phyloP scores from a whole-genome alignment of 1,140 invertebrate species.

The Drosophila melanica region DNA sequence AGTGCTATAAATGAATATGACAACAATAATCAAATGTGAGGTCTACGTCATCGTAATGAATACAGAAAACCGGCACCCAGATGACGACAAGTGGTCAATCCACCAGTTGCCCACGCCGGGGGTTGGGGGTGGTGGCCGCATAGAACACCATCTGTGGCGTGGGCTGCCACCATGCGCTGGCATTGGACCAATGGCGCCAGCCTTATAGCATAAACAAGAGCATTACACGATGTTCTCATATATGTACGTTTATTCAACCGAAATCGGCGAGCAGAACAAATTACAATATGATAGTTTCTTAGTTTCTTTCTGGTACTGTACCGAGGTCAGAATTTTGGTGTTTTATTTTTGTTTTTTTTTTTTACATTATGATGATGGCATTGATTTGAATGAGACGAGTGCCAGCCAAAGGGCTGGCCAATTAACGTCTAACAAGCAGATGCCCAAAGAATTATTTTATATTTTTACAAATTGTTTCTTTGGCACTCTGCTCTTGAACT shows the following conservation, averaged over 20 bases:
- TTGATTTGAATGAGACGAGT: conserved; percentile 53
- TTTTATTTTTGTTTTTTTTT: background rate
- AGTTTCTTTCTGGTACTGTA: conserved; percentile 21
- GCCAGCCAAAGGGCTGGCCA: conserved; percentile 52
- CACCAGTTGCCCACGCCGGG: conserved; percentile 15
- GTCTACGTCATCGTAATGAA: conserved; percentile 34
- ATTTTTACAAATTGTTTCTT: conserved; percentile 32
- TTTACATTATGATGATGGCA: conserved; percentile 23
- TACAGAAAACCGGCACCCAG: conserved; percentile 46
- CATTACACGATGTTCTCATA: conserved; percentile 25
- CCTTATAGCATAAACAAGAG: conserved; percentile 65
- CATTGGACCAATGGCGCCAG: conserved; percentile 55
- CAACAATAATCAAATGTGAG: conserved; percentile 44
- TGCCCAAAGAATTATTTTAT: conserved; percentile 17
- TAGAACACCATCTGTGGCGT: conserved; percentile 61
- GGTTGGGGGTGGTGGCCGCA: conserved; percentile 19
- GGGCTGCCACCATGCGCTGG: conserved; percentile 52
- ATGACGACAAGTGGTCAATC: conserved; percentile 53
- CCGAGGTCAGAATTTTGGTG: conserved; percentile 32
- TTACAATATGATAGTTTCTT: conserved; percentile 49
- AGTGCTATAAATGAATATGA: conserved; percentile 74
- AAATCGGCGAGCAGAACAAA: conserved; percentile 16
- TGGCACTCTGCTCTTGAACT: conserved; percentile 63
- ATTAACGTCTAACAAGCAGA: conserved; percentile 53
- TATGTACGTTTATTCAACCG: background rate